Base-by-base conservation (phyloP, 2,888 invertebrate species). In the Azorinus chamasolen region DNA sequence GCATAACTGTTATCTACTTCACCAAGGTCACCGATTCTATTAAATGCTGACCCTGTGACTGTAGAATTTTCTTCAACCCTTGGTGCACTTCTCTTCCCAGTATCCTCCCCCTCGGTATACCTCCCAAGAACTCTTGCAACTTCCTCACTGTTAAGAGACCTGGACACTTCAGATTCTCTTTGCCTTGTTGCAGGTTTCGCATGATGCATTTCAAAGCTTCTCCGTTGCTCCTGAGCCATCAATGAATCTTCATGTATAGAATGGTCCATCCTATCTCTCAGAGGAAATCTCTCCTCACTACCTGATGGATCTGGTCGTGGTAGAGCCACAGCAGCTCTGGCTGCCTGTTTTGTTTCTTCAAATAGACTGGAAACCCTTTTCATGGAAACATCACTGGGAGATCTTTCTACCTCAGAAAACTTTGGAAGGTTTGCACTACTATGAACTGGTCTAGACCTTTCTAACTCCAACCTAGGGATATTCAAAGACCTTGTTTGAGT, bases 91-190 rank as follows among this genome's bases (percentile, higher is more conserved):
- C 16, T 39, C 48, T 58, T 64, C n/a, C 20, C n/a, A 32, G 54
- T 46, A 14, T 51, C 41, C 12, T 70, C 70, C 50, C 62, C 50
- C n/a, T 66, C 78, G 37, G 57, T 70, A 73, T 74, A 74, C 55
- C 61, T 76, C 46, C 66, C 74, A 12, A 86, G 54, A 12, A 84
- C 79, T 65, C 83, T 84, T 16, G 83, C 85, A 27, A 86, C 85
- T 63, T 86, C 85, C 46, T 84, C 83, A 57, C 84, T 83, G 10
- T 77, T 74, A n/a, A 84, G 73, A 18, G 85, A 86, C 41, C 79
- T 73, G 3, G 75, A 69, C 27, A 73, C 78, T 24, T 83, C 84
- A 43, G 76, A 70, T 24, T 79, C 79, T 58, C 71, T 43, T 0
- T 73, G 70, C 39, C 14, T 63, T 57, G 48, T 72, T 10, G 48